Base-by-base conservation (phyloP, 2,113 vertebrate genomes). In the Silurus asotus region DNA sequence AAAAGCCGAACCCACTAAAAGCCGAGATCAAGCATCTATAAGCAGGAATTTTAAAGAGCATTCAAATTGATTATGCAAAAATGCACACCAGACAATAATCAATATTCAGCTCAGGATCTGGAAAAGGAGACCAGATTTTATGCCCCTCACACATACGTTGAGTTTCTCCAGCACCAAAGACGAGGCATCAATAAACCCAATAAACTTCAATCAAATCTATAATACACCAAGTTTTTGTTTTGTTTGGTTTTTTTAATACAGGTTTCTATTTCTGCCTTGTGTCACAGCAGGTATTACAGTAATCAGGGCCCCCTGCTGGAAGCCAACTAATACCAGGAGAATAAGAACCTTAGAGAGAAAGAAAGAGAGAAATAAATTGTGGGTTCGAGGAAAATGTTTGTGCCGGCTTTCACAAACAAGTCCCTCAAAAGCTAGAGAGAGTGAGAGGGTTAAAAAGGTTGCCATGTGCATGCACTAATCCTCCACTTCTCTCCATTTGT, bases 381-480 rank as follows among this genome's bases (percentile, higher is more conserved):
- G 76, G 56, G 75, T 56, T 56, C 74, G 51, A 58, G 53, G 74
- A 55, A 74, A 70, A 56, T 48, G 59, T 59, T 25, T 75, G 83
- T 64, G 74, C 64, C 19, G 74, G 70, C 64, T 37, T 37, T 56
- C 84, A 56, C 45, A 74, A 86, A 89, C 74, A 87, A 89, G 79
- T 45, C 89, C n/a, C 70, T 70, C 59, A 77, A 84, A 48, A 81
- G 37, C 37, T 37, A 2, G 14, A 28, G 28, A 84, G 89, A 69
- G 65, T 20, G 78, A 69, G 76, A n/a, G 51, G 72, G 9, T 51
- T 51, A 74, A 19, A 37, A 74, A 51, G 58, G 48, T 65, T 77
- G 84, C 84, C 85, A 89, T 84, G 84, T 62, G 37, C 85, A 59
- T 83, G 69, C 61, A 56, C 70, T 49, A 19, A 86, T 75, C 82